A percentile compares a stretch with the other conserved stretches of the same genome.
phyloP scores from a whole-genome alignment of 2,888 invertebrate species.

The Neoscelio sp. region DNA sequence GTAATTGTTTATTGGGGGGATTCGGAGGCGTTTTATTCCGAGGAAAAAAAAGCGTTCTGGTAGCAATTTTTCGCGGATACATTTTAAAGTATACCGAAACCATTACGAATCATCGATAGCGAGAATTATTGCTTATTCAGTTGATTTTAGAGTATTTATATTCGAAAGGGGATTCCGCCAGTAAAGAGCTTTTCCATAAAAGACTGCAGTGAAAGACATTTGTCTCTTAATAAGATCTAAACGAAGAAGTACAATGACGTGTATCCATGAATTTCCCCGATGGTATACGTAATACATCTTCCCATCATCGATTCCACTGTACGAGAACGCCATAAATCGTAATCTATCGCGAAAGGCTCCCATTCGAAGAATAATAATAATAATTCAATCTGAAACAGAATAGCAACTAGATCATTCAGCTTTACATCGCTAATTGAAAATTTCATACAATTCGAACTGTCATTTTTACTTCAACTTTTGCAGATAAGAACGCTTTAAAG shows the following conservation, averaged over 20 bases:
- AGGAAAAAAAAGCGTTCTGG: no score
- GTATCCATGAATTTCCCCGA: constrained; percentile 38
- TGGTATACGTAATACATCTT: constrained; percentile 57
- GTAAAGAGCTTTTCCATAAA: constrained; percentile 62
- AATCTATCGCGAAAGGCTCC: constrained; percentile 41
- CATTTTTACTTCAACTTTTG: no score
- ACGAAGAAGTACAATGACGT: constrained; percentile 66
- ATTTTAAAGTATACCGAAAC: no score
- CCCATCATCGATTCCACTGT: constrained; percentile 44
- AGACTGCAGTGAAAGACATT: constrained; percentile 63
- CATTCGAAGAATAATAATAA: constrained; percentile 32
- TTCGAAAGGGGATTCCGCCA: constrained; percentile 17
- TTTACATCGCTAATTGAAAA: no score
- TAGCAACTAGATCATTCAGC: constrained; percentile 6
- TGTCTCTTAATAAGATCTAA: constrained; percentile 72
- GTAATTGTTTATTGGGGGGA: constrained; percentile 32
- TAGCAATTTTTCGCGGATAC: no score
- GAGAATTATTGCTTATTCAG: constrained; percentile 10
- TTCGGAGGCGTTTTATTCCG: no score
- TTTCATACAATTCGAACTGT: no score
- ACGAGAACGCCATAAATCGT: constrained; percentile 59
- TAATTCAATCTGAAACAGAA: constrained; percentile 5
- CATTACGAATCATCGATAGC: background rate
- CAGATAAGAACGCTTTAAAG: background rate
- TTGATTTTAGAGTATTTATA: no score